phyloP scores from a whole-genome alignment of 2,888 invertebrate species.

The Platycheirus rosarum region DNA sequence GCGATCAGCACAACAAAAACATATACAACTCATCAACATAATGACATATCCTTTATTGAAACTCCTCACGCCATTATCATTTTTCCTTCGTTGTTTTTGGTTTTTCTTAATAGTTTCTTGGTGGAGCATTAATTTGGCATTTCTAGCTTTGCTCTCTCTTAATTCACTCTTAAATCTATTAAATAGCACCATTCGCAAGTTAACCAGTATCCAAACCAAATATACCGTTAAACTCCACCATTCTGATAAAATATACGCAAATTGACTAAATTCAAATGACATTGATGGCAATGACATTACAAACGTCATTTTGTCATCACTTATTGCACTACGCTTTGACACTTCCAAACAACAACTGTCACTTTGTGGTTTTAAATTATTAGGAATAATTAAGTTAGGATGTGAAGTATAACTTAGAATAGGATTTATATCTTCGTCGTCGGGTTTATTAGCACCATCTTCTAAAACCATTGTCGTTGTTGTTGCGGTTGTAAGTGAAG shows the following conservation, averaged over 20 bases:
- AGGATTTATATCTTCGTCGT: slow-evolving; percentile 50
- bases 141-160: slow-evolving; percentile 9
- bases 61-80: slow-evolving; percentile 10
- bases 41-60: slow-evolving; percentile 32
- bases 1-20: slow-evolving; percentile 77
- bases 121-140: slow-evolving; percentile 44
- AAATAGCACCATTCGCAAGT: slow-evolving; percentile 56
- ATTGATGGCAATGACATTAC: background rate
- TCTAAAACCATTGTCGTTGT: slow-evolving; percentile 75
- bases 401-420: slow-evolving; percentile 35
- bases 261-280: slow-evolving; percentile 56
- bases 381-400: slow-evolving; percentile 59
- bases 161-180: slow-evolving; percentile 52
- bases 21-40: slow-evolving; percentile 70
- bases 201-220: slow-evolving; percentile 25
- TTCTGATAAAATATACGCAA: slow-evolving; percentile 27
- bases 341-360: slow-evolving; percentile 39
- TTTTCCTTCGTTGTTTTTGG: slow-evolving; percentile 42
- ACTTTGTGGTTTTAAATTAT: slow-evolving; percentile 46
- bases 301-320: background rate
- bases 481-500: background rate
- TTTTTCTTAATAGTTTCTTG: background rate
- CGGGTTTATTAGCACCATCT: slow-evolving; percentile 77
- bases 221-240: slow-evolving; percentile 28
- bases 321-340: slow-evolving; percentile 45